Conservation (phyloP, 1,140 invertebrate genomes). For the Drosophila insularis region DNA sequence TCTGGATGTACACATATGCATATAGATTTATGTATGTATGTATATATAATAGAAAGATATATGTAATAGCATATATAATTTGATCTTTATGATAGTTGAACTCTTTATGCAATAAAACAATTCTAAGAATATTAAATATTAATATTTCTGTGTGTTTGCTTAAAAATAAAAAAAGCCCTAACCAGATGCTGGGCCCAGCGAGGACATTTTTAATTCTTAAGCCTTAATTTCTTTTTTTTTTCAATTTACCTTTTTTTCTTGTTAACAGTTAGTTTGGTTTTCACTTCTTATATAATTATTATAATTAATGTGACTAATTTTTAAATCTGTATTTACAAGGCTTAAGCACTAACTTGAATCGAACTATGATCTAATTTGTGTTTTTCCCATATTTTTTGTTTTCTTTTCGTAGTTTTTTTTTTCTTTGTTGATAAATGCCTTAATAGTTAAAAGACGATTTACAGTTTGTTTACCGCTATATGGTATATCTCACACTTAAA, state of each 20-base stretch:
- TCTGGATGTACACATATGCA: conserved; percentile 36
- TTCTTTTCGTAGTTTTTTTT: neutral
- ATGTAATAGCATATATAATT: conserved; percentile 46
- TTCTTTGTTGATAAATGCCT: conserved; percentile 46
- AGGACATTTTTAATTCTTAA: conserved; percentile 29
- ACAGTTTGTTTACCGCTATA: conserved; percentile 41
- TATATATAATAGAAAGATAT: conserved; percentile 19
- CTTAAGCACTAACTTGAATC: conserved; percentile 19
- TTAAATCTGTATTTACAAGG: conserved; percentile 43
- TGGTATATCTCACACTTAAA: conserved; percentile 44
- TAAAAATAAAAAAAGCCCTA: conserved; percentile 17
- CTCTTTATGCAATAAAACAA: conserved; percentile 76
- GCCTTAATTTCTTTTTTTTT: conserved; percentile 25
- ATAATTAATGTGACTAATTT: conserved; percentile 22
- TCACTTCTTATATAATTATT: conserved; percentile 33
- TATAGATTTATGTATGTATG: conserved; percentile 40
- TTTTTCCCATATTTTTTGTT: conserved; percentile 26
- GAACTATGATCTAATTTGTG: conserved; percentile 39
- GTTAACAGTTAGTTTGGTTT: conserved; percentile 28
- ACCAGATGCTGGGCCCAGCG: conserved; percentile 27
- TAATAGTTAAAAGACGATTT: conserved; percentile 41
- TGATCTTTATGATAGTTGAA: conserved; percentile 53
- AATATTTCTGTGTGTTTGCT: conserved; percentile 65
- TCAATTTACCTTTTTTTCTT: conserved; percentile 19
- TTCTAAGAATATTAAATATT: conserved; percentile 79